Base-by-base conservation (phyloP, 2,797 vertebrate genomes). In the Pseudochromis fuscus region DNA sequence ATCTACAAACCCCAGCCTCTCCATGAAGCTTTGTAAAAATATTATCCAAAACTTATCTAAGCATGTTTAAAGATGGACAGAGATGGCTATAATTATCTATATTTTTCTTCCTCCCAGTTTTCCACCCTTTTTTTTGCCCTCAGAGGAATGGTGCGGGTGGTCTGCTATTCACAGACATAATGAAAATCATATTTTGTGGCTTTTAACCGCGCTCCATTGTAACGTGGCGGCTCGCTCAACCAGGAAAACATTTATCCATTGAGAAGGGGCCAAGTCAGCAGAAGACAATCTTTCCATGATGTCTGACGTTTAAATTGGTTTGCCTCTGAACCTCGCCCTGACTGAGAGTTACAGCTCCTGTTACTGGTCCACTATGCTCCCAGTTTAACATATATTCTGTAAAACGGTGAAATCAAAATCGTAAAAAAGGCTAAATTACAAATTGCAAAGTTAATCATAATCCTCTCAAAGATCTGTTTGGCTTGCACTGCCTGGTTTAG, bases 181-280 rank as follows among this genome's bases (percentile, higher is more conserved):
- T 92, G 78, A 91, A 90, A 89, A 90, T 93, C 84, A 86, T 85
- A 92, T 88, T 91, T 81, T 87, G 83, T 88, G 89, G 90, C 64
- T 91, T n/a, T 84, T 68, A 73, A 82, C 84, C 84, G 12, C 55
- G 37, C 51, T 81, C 60, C 75, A 76, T 88, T 89, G 87, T 89
- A 86, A 76, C 81, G 62, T 59, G 56, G 82, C 53, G 46, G 73
- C 77, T 79, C 10, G 7, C 72, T 79, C 64, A 69, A 89, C 79
- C 77, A 81, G 48, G 53, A 80, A 81, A 85, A 86, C 83, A 86
- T 90, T 83, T 77, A 73, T 63, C 66, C 79, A 55, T 85, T 80
- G 70, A 88, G 67, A 88, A 83, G 72, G 60, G 64, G 89, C 86
- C 79, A 59, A 88, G 85, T 91, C 86, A 91, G 91, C 88, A 87